A percentile compares a stretch with the other conserved stretches of the same genome.
Conservation (phyloP, 2,888 invertebrate species). For the Tinea semifulvella region DNA sequence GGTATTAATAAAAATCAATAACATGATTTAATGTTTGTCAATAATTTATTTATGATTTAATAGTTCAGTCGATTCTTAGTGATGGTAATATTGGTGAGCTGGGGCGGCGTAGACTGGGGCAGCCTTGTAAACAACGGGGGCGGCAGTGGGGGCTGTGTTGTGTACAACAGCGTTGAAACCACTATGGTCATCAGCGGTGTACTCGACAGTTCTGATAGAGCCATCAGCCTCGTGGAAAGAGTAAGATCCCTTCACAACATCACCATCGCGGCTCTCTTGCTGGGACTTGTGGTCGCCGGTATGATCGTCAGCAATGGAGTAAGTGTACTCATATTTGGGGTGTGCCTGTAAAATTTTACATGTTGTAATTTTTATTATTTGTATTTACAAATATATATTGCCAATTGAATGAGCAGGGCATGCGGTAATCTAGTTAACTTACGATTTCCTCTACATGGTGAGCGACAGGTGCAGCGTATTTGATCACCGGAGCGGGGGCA, state of each 20-base stretch:
- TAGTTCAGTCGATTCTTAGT: not conserved
- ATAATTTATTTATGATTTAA: not conserved
- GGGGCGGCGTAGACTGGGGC: constrained; percentile 22
- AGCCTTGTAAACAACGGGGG: constrained; percentile 34
- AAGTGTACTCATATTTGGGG: constrained; percentile 52
- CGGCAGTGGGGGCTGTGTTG: constrained; percentile 38
- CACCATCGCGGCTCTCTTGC: constrained; percentile 57
- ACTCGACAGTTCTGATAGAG: constrained; percentile 56
- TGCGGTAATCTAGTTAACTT: constrained; percentile 12
- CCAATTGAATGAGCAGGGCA: no score
- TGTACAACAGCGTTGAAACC: constrained; percentile 48
- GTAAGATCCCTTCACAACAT: constrained; percentile 58
- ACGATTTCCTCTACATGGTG: constrained; percentile 18
- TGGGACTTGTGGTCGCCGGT: constrained; percentile 62
- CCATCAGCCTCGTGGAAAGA: constrained; percentile 58
- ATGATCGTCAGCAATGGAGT: constrained; percentile 59
- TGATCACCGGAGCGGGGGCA: constrained; percentile 22
- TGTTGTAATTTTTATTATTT: not conserved
- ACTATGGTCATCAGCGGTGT: constrained; percentile 58
- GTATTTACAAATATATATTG: not conserved
- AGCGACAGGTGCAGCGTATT: constrained; percentile 25
- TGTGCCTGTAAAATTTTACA: constrained; percentile 26
- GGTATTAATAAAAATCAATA: not conserved
- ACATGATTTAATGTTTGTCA: not conserved
- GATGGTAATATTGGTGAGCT: constrained; percentile 32